Evolutionary conservation across 2,113 vertebrate species (phyloP).

Genomic region (Leptosomus discolor): DNA sequence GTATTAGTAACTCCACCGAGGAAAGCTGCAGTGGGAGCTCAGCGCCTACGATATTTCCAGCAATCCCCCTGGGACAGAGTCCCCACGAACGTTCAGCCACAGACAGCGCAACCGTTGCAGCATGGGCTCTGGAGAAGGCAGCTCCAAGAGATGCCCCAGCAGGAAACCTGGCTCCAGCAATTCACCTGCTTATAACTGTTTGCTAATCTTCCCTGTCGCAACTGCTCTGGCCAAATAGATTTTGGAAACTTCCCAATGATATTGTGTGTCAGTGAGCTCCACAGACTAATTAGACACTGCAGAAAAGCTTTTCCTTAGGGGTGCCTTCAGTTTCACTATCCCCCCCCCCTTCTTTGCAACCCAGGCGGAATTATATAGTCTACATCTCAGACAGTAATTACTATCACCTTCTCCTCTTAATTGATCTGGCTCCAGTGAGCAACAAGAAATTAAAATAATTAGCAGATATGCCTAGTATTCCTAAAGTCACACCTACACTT

Average conservation of each 20-base stretch:
- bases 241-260: not conserved
- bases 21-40: not conserved
- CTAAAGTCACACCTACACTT: not conserved
- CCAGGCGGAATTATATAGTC: slow-evolving; percentile 46
- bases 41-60: not conserved
- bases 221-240: not conserved
- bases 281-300: slow-evolving; percentile 39
- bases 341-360: not conserved
- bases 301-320: slow-evolving; percentile 5
- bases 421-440: slow-evolving; percentile 47
- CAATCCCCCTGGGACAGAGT: not conserved
- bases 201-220: not conserved
- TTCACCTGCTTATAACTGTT: not conserved
- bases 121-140: not conserved
- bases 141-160: not conserved
- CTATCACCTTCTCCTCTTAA: slow-evolving; percentile 41
- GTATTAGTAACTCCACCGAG: accelerated
- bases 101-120: accelerated
- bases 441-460: slow-evolving; percentile 64
- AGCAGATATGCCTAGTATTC: slow-evolving; percentile 7
- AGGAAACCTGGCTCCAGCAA: not conserved
- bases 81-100: accelerated
- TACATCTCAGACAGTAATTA: slow-evolving; percentile 57
- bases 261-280: not conserved
- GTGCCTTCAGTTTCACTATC: not conserved